Base-by-base conservation (phyloP, 2,888 invertebrate genomes). In the Hypselothyrea guttata region DNA sequence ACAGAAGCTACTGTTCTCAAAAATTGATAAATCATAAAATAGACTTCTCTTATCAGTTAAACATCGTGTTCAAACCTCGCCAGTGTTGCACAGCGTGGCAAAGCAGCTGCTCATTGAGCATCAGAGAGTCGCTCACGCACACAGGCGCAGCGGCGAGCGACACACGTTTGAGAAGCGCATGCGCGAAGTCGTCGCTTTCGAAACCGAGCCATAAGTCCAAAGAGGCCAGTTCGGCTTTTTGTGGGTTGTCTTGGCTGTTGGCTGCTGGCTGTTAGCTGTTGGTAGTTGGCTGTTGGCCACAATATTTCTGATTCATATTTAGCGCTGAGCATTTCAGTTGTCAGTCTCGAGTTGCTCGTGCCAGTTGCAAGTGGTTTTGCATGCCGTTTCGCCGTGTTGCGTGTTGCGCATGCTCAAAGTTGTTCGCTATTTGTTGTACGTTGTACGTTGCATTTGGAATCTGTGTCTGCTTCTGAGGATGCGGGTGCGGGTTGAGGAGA, bases 271-370 rank as follows among this genome's bases (percentile, higher is more conserved):
- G n/a, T n/a, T n/a, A n/a, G n/a, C n/a, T n/a, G n/a, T n/a, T n/a
- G n/a, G n/a, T n/a, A n/a, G n/a, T 28, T 28, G 28, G 28, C 28
- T 28, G 28, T 27, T 56, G 48, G 75, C 56, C 65, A 70, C 71
- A 59, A 58, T 22, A 22, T 69, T 65, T 81, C 55, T 60, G 81
- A 79, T 45, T 71, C 67, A 68, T 76, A 53, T 63, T 22, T 22
- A 22, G 22, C 5, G 2, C 5, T 22, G 5, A 22, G 22, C 22
- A 22, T 22, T 22, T 65, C 30, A 52, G 56, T 67, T 45, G 51
- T 71, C 66, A 82, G 76, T 82, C 65, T 68, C 61, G 67, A 52
- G 64, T 57, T 57, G 67, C 56, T 58, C 66, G 77, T 65, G 64
- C 45, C 61, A 74, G 77, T 61, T 66, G 49, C 81, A 69, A 75